A percentile compares a stretch with the other conserved stretches of the same genome.
These are phyloP conservation scores for Ashinkailepas kermadecensis DNA, from an alignment of 2,888 invertebrate species.

Conservation along the genomic window DNA sequence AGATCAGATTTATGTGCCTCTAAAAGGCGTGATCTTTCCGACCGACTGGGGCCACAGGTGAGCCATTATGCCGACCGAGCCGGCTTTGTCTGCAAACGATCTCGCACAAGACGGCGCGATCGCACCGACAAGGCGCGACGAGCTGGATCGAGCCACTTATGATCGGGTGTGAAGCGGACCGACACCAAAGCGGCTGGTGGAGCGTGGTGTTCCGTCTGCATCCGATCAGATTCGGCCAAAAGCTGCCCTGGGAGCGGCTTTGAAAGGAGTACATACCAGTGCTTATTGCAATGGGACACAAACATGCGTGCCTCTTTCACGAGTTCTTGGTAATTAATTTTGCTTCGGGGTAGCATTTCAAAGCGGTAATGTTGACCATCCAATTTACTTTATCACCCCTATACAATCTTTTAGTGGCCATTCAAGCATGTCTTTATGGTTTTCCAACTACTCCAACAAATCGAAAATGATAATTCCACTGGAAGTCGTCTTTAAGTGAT, in stretches of 20 bases:
- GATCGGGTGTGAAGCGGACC: too few relatives aligned
- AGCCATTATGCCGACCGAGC: neutral
- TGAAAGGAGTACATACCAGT: too few relatives aligned
- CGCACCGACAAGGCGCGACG: too few relatives aligned
- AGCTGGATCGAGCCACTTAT: too few relatives aligned
- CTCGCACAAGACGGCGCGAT: too few relatives aligned
- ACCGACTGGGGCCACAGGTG: neutral
- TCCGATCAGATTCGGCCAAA: too few relatives aligned
- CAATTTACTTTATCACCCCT: slow-evolving; percentile 2
- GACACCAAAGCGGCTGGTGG: too few relatives aligned
- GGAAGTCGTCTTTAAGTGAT: neutral
- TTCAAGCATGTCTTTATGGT: neutral
- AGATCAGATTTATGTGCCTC: slow-evolving; percentile 16
- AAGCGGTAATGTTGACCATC: neutral
- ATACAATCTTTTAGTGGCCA: neutral
- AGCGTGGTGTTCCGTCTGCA: too few relatives aligned
- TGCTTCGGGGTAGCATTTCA: neutral
- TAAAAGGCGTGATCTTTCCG: slow-evolving; percentile 9
- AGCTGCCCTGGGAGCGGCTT: too few relatives aligned
- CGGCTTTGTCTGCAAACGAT: neutral
- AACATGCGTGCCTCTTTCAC: too few relatives aligned
- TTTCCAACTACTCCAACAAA: neutral
- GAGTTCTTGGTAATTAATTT: neutral
- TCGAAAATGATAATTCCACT: slow-evolving; percentile 4
- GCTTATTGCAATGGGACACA: too few relatives aligned